phyloP scores from a whole-genome alignment of 1,140 invertebrate genomes.

The Polypedilum vanderplanki region DNA sequence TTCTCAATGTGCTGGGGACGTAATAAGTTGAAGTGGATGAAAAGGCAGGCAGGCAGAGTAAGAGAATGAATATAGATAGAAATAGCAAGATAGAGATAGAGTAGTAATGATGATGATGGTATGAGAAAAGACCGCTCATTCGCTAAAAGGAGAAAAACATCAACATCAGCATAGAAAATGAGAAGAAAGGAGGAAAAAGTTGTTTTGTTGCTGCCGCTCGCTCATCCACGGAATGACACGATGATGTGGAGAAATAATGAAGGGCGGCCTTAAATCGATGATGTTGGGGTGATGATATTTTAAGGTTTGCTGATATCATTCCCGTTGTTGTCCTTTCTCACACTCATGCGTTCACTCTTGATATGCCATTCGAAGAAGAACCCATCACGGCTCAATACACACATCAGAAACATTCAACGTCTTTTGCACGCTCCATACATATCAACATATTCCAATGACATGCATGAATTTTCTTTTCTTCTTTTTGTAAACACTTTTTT shows the following conservation, averaged over 20 bases:
- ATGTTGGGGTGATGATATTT: slow-evolving; percentile 17
- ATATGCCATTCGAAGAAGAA: slow-evolving; percentile 11
- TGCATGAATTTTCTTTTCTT: not conserved
- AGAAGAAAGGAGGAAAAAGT: not conserved
- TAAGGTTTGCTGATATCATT: slow-evolving; percentile 24
- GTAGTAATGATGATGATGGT: too few relatives aligned
- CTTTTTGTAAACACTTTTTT: not conserved
- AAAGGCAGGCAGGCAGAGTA: not conserved
- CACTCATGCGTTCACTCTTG: not conserved
- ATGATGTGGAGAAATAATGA: not conserved
- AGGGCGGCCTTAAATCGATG: slow-evolving; percentile 6
- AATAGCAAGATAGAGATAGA: not conserved
- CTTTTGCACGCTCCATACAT: not conserved
- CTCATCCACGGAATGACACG: not conserved
- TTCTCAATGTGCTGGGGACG: not conserved
- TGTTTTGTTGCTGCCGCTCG: not conserved
- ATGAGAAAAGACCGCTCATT: too few relatives aligned
- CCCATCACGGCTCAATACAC: slow-evolving; percentile 26
- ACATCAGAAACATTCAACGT: slow-evolving; percentile 20
- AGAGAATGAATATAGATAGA: slow-evolving; percentile 6
- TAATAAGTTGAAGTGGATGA: slow-evolving; percentile 18
- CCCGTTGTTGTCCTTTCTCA: slow-evolving; percentile 25
- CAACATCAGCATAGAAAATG: not conserved
- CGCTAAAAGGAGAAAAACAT: too few relatives aligned
- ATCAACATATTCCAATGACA: not conserved